Percentiles rank a stretch among this genome's conserved stretches.
Conservation (phyloP, 2,888 invertebrate genomes). For the Hydropsyche betteni region DNA sequence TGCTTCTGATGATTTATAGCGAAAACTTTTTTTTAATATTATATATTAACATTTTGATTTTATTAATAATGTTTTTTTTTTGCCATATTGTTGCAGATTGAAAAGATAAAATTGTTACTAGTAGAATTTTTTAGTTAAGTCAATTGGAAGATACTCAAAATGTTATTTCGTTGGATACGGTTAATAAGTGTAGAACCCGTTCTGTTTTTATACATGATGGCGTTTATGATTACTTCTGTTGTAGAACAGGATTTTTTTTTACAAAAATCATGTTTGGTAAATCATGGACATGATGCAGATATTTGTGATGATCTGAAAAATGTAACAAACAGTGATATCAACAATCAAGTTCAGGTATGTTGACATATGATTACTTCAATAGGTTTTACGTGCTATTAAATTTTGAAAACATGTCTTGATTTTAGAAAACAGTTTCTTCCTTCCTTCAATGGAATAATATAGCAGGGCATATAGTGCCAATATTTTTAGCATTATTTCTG, state of each 20-base stretch:
- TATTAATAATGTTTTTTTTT: no score
- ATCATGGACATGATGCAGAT: conserved; percentile 73
- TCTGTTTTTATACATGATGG: conserved; percentile 89
- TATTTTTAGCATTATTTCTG: conserved; percentile 79
- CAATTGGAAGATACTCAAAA: not conserved
- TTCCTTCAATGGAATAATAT: conserved; percentile 84
- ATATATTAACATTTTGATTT: no score
- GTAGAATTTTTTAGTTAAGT: not conserved
- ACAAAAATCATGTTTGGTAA: conserved; percentile 78
- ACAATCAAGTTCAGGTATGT: conserved; percentile 75
- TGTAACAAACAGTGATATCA: conserved; percentile 67
- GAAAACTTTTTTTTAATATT: no score
- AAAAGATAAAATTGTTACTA: no score
- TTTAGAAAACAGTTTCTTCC: conserved; percentile 74
- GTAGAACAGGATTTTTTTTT: conserved; percentile 83
- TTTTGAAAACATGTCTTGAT: not conserved
- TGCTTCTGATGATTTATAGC: no score
- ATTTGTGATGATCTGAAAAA: conserved; percentile 73
- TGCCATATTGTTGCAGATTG: no score
- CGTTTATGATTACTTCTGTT: conserved; percentile 82
- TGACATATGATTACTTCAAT: not conserved
- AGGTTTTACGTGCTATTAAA: not conserved
- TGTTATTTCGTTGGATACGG: not conserved
- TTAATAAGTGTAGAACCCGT: conserved; percentile 83
- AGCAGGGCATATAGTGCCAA: conserved; percentile 76